Conservation (phyloP, 2,888 invertebrate species). For the Acholoe squamosa region DNA sequence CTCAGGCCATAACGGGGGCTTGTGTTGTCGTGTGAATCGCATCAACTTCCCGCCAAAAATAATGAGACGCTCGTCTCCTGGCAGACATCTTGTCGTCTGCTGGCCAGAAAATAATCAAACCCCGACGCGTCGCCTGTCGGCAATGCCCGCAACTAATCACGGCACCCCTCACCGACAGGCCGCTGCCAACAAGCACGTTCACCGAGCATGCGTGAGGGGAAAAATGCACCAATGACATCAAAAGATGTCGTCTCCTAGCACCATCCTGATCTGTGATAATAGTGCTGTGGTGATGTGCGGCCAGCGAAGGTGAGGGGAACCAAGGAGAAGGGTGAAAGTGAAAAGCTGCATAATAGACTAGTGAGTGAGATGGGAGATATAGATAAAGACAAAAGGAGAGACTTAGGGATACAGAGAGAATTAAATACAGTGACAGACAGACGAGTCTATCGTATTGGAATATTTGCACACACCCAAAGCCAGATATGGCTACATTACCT, state of each 20-base stretch:
- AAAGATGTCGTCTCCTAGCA: constrained; percentile 30
- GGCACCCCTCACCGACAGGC: neutral
- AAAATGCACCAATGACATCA: constrained; percentile 23
- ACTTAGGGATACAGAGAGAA: constrained; percentile 13
- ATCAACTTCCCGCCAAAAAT: constrained; percentile 53
- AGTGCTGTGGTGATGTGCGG: neutral
- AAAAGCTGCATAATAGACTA: no score
- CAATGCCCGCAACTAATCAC: constrained; percentile 48
- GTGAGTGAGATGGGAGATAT: neutral
- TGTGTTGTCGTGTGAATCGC: constrained; percentile 44
- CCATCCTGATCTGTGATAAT: constrained; percentile 2
- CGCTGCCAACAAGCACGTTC: constrained; percentile 49
- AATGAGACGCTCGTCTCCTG: constrained; percentile 47
- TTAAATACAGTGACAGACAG: neutral
- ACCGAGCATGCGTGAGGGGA: constrained; percentile 29
- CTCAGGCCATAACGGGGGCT: neutral
- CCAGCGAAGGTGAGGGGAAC: neutral
- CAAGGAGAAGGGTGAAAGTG: neutral
- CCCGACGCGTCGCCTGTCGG: constrained; percentile 40
- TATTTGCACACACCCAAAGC: no score
- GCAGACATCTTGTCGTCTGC: constrained; percentile 51
- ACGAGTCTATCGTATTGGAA: no score
- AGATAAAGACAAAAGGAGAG: neutral
- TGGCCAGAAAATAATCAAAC: constrained; percentile 55
- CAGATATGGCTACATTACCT: no score